Evolutionary conservation across 2,888 invertebrate species (phyloP), one percentile per base, ranked within the genome.

Genomic region (Tupiocoris notatus): DNA sequence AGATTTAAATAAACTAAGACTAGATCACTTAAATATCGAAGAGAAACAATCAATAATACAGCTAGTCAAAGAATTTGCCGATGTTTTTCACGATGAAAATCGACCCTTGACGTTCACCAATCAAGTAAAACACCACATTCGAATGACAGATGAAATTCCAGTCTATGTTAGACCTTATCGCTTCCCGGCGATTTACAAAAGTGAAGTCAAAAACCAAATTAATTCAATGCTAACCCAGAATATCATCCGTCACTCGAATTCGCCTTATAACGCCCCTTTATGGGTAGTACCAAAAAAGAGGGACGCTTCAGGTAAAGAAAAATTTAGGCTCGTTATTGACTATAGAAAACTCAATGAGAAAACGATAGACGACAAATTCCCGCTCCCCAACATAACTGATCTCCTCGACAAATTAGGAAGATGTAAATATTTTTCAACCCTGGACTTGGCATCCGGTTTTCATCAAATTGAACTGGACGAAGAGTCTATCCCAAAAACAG

Each of bases 91-190:
- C 7, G 58, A 59, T 12, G 24, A 22, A 2, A 22, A 63, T 6
- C 9, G 22, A 56, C 56, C 64, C 18, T 39, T 71, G 0, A n/a
- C 71, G 0, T 25, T 18, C 20, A 71, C 70, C 1, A 59, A 16
- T 12, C 17, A 70, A n/a, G 61, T 70, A 16, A 59, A 58, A 18
- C 71, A 71, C 20, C 71, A 71, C 20, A 71, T 71, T 2, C 18
- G 71, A 20, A 71, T 62, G 1, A 71, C 1, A 1, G 71, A 71
- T 62, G 71, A 71, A 62, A 61, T 62, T 12, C 62, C 62, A 17
- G 57, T 71, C 9, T 71, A 22, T 59, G 6, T 20, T 21, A 20
- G 18, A 18, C 25, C 25, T n/a, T 54, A 39, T 16, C n/a, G 54
- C 16, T 54, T 17, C 7, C 66, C 66, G 2, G 20, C 6, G 1